phyloP scores from a whole-genome alignment of 2,797 vertebrate genomes.

The Pseudotriccus pelzelni region DNA sequence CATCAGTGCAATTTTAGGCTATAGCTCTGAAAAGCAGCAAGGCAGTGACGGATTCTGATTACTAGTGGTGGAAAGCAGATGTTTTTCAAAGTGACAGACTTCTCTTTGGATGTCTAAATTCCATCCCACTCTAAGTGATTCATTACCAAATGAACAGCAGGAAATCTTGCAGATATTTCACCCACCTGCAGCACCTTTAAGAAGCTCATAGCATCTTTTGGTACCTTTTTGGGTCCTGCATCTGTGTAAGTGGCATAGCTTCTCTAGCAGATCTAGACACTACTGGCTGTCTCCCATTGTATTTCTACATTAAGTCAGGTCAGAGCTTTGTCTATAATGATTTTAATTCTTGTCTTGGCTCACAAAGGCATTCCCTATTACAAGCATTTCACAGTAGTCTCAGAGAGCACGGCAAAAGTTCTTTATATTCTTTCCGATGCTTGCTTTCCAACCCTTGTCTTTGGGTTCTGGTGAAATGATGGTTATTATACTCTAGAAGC shows the following conservation, averaged over 20 bases:
- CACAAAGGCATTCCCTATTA: not conserved
- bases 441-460: not conserved
- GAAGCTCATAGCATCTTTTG: fast-evolving
- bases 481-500: not conserved
- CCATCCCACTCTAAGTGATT: not conserved
- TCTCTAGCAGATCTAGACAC: not conserved
- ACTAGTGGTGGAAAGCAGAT: not conserved
- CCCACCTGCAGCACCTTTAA: not conserved
- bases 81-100: not conserved
- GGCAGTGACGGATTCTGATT: not conserved
- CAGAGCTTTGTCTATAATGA: not conserved
- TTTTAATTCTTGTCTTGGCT: not conserved
- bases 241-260: not conserved
- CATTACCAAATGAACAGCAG: not conserved
- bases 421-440: not conserved
- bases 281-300: not conserved
- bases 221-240: not conserved
- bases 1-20: not conserved
- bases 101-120: not conserved
- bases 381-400: not conserved
- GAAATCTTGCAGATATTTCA: not conserved
- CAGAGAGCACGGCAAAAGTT: not conserved
- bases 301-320: not conserved
- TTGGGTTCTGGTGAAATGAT: not conserved
- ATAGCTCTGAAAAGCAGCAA: not conserved